Base-by-base conservation (phyloP, 23 tunicate genomes). In the Phallusia fumigata region DNA sequence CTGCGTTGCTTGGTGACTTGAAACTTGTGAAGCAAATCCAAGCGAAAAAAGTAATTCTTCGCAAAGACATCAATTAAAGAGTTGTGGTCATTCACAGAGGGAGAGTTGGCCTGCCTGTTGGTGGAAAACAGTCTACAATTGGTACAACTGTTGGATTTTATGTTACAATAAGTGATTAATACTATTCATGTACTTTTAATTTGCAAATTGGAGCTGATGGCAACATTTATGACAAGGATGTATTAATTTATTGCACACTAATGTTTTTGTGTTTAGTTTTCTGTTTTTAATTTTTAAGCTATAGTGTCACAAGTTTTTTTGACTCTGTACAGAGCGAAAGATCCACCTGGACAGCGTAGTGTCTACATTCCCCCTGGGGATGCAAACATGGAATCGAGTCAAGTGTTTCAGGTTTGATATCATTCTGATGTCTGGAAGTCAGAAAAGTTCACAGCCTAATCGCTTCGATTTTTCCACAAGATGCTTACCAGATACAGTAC, bases 301-400 rank as follows among this genome's bases (percentile, higher is more conserved):
- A n/a, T n/a, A n/a, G n/a, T n/a, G n/a, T n/a, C n/a, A n/a, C n/a
- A n/a, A n/a, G n/a, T n/a, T 40, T 3, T 3, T 40, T 40, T 40
- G 47, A 40, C 10, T 40, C 10, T 40, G 47, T 40, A 58, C 84
- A 81, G 90, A 47, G 81, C 81, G 21, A 35, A 81, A 50, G 90
- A 86, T 69, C 85, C 90, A 51, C 90, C 90, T 0, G 90, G 90
- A 8, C 90, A 86, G 34, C 52, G 90, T 19, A 65, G 90, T 81
- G 77, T 81, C 19, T 86, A 86, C 76, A 86, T 86, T 74, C 90
- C 90, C 18, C 90, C 88, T 22, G 94, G 94, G 8, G 79, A 89
- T 77, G 22, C 83, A 10, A 30, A n/a, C 16, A 33, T 34, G 22
- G 94, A 89, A 65, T 19, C 78, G 94, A 40, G 94, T 89, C 79